Conservation (phyloP, 2,113 vertebrate species). For the Columba livia region DNA sequence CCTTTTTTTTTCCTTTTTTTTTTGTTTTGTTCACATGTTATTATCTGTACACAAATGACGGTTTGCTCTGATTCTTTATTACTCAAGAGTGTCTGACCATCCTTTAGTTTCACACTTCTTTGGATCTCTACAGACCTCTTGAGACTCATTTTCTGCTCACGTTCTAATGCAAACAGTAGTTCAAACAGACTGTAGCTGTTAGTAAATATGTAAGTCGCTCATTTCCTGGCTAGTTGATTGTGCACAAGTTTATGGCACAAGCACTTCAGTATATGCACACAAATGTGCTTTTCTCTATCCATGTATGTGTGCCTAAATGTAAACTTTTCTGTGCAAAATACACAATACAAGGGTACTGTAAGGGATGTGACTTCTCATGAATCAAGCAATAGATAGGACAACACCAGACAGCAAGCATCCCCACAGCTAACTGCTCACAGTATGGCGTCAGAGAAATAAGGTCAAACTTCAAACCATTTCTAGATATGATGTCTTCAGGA, state of each 20-base stretch:
- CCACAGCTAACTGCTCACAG: not conserved
- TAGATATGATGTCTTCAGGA: not conserved
- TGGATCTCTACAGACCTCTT: not conserved
- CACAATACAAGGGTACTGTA: not conserved
- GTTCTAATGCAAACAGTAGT: not conserved
- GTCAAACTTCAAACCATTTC: not conserved
- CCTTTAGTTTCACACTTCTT: not conserved
- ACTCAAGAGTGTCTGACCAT: not conserved
- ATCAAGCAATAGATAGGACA: not conserved
- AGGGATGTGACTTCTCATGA: fast-evolving
- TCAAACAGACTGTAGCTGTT: not conserved
- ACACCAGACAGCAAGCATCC: not conserved
- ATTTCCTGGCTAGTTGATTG: fast-evolving
- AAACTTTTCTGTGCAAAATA: not conserved
- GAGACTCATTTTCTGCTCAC: fast-evolving
- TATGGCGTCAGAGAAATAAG: not conserved
- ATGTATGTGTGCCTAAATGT: fast-evolving
- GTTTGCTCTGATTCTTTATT: not conserved
- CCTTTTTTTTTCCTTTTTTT: not conserved
- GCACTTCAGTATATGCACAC: not conserved
- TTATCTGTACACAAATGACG: not conserved
- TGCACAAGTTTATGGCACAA: not conserved
- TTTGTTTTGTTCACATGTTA: not conserved
- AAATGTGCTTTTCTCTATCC: not conserved
- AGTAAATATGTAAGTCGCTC: fast-evolving